phyloP scores from a whole-genome alignment of 2,113 vertebrate species.

The Ctenodactylus gundi region DNA sequence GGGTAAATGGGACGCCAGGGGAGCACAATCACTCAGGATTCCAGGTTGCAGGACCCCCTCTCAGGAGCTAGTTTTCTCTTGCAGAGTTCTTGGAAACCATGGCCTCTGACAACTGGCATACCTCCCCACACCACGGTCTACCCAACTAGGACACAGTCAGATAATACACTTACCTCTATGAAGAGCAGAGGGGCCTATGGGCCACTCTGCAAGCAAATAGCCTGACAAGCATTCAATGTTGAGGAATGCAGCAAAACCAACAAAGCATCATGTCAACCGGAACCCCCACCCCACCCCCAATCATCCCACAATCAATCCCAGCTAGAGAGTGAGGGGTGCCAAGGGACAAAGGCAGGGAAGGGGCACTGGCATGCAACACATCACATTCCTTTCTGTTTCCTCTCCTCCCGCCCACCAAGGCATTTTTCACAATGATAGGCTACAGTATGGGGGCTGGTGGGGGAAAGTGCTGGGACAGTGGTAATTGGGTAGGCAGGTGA shows the following conservation, averaged over 20 bases:
- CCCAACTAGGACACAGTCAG: conserved; percentile 50
- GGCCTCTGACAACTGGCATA: background rate
- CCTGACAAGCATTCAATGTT: conserved; percentile 47
- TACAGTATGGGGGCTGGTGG: background rate
- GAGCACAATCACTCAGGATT: background rate
- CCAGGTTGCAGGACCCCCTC: background rate
- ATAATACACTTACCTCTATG: conserved; percentile 73
- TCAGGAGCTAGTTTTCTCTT: conserved; percentile 11
- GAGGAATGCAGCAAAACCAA: conserved; percentile 55
- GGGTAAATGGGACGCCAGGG: background rate
- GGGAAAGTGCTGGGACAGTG: conserved; percentile 56
- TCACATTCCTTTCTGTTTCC: conserved; percentile 67
- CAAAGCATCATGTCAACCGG: conserved; percentile 38
- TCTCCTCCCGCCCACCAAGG: conserved; percentile 69
- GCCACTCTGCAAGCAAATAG: conserved; percentile 54
- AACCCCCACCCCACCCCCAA: background rate
- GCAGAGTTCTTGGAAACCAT: background rate
- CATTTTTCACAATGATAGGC: conserved; percentile 4
- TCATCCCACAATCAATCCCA: conserved; percentile 59
- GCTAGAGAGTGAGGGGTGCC: conserved; percentile 48
- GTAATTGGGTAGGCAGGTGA: conserved; percentile 18
- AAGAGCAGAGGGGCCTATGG: conserved; percentile 55
- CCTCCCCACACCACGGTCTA: background rate
- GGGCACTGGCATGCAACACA: conserved; percentile 78
- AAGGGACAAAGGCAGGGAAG: conserved; percentile 46